phyloP scores from a whole-genome alignment of 2,888 invertebrate genomes.

The Rotaria magnacalcarata region DNA sequence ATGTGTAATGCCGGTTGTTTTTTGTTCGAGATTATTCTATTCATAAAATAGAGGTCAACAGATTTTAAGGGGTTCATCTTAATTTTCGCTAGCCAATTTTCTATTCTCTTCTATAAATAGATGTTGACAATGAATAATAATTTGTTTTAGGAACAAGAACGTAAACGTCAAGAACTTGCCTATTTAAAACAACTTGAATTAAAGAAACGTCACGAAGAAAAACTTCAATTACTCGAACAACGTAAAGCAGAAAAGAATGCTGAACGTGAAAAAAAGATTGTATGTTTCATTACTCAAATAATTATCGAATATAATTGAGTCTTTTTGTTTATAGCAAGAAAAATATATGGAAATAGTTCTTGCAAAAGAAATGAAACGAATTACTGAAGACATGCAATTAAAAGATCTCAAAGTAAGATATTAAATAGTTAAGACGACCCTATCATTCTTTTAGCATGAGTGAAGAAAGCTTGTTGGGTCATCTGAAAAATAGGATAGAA shows the following conservation, averaged over 20 bases:
- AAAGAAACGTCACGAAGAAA: conserved; percentile 15
- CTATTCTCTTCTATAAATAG: no score
- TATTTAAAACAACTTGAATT: conserved; percentile 28
- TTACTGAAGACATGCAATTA: conserved; percentile 83
- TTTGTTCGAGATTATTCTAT: no score
- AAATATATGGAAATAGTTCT: conserved; percentile 67
- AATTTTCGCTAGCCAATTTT: no score
- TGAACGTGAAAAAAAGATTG: conserved; percentile 34
- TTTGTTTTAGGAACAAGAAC: conserved; percentile 24
- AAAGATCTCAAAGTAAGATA: conserved; percentile 60
- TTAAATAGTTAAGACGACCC: no score
- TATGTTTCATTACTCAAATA: neutral
- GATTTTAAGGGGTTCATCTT: no score
- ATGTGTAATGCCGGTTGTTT: no score
- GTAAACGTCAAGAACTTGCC: conserved; percentile 20
- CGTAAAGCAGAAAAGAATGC: conserved; percentile 43
- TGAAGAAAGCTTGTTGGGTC: no score
- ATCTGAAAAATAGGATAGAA: no score
- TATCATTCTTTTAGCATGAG: no score
- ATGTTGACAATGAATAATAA: no score
- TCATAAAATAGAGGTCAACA: no score
- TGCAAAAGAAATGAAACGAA: conserved; percentile 73
- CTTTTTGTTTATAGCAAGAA: conserved; percentile 62
- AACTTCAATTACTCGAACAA: conserved; percentile 40
- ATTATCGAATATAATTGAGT: neutral